Conservation (phyloP, 2,797 vertebrate genomes). For the Acridotheres tristis region DNA sequence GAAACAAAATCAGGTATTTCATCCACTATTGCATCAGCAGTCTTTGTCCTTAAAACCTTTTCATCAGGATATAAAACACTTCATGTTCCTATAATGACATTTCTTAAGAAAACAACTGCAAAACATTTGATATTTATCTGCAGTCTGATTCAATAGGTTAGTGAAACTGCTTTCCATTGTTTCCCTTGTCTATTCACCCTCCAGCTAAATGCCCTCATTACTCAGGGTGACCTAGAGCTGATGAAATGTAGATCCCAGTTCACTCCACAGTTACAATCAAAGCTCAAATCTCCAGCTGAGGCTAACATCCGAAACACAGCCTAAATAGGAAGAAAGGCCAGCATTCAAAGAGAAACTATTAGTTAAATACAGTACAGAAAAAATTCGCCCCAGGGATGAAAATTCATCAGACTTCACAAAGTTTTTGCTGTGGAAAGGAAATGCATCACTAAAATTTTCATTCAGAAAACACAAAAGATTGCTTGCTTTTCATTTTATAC, state of each 20-base stretch:
- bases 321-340: background rate
- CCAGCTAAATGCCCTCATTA: conserved; percentile 45
- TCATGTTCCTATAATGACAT: background rate
- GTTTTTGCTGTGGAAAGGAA: background rate
- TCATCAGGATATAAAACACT: background rate
- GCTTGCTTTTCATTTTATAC: background rate
- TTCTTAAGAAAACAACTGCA: background rate
- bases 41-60: background rate
- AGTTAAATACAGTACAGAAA: background rate
- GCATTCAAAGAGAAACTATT: background rate
- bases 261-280: background rate
- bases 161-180: background rate
- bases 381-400: background rate
- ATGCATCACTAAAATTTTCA: background rate
- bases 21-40: background rate
- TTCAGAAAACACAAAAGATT: background rate
- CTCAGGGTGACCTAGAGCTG: conserved; percentile 12
- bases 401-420: background rate
- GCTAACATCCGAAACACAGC: background rate
- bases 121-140: conserved; percentile 8
- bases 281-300: conserved; percentile 1
- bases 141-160: background rate
- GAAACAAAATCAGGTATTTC: background rate
- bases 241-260: conserved; percentile 30
- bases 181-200: background rate